Evolutionary conservation across 2,797 vertebrate species (phyloP), one percentile per base, ranked within the genome.

Genomic region (Heteromormyrus szaboi): DNA sequence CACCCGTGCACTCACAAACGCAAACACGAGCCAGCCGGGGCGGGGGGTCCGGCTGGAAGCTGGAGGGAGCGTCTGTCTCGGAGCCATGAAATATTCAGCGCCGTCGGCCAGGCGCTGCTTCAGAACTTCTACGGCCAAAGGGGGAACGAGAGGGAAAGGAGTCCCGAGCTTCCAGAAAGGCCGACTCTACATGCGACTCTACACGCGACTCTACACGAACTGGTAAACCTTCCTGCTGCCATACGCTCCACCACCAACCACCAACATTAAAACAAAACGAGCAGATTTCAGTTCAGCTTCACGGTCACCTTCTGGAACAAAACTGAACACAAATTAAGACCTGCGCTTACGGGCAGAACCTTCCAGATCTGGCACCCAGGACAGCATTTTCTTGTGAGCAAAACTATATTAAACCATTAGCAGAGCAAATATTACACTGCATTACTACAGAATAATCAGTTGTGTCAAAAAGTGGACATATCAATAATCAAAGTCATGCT

Each of bases 1-100:
- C 72, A 88, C 76, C 29, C 19, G 9, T 6, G 6, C 33, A 3
- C 53, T 25, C 14, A 44, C 33, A 50, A 84, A 88, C 14, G 44
- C 41, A 83, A 46, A 88, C 81, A 62, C 0, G 41, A 9, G 54
- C 4, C 17, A 5, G 46, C 19, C 41, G 11, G 37, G 37, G 72
- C 29, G 7, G 53, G 37, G 76, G 51, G 76, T 5, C 8, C 1
- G 33, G 53, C 62, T 33, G 44, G 33, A 85, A 88, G 41, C 53
- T 11, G 19, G 22, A 19, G 51, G 87, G 87, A 56, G 22, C 25
- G 54, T 88, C 59, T 17, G 17, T 85, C 79, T 37, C 5, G 12
- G 50, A 19, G 33, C 53, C n/a, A 84, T 88, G 56, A 88, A 88
- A 88, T 83, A 83, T 83, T 88, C 50, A 88, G 14, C 12, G 46